These are phyloP conservation scores for Stigmatopora argus DNA, from an alignment of 2,113 vertebrate genomes.

Conservation along the genomic window DNA sequence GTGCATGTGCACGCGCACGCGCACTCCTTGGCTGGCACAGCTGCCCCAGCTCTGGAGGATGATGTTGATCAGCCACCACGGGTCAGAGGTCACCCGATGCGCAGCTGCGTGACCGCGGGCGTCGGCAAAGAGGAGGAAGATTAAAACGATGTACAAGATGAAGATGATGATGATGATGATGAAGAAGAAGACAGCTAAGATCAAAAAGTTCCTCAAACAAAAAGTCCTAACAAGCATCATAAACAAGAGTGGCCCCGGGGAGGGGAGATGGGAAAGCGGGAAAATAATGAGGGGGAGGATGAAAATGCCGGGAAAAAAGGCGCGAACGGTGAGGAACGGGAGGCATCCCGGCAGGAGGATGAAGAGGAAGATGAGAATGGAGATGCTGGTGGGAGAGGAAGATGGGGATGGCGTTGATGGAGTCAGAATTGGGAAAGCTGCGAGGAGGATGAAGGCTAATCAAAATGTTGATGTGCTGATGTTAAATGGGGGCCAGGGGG, in stretches of 20 bases:
- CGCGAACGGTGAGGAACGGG: not conserved
- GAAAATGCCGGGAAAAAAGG: not conserved
- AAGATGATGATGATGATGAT: not conserved
- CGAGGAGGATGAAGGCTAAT: too few species aligned
- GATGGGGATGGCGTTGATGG: too few species aligned
- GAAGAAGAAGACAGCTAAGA: not conserved
- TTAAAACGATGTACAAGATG: not conserved
- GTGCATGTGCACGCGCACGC: not conserved
- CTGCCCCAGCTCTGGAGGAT: not conserved
- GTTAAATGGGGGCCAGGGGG: too few species aligned
- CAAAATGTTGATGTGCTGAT: too few species aligned
- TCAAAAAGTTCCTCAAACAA: not conserved
- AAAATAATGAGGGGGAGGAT: not conserved
- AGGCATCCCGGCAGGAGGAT: not conserved
- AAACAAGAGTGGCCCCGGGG: not conserved
- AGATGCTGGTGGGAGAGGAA: too few species aligned
- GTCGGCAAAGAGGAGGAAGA: too few species aligned
- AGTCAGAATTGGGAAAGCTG: too few species aligned
- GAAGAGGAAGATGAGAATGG: too few species aligned
- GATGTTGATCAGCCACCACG: not conserved
- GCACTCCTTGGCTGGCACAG: not conserved
- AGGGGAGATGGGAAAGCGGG: not conserved
- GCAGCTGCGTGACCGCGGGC: not conserved
- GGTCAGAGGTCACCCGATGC: not conserved
- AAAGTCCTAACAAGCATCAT: not conserved